Percentiles rank a stretch among this genome's conserved stretches.
Conservation (phyloP, 92 coral and sea anemone genomes). For the Heliopora coerulea region DNA sequence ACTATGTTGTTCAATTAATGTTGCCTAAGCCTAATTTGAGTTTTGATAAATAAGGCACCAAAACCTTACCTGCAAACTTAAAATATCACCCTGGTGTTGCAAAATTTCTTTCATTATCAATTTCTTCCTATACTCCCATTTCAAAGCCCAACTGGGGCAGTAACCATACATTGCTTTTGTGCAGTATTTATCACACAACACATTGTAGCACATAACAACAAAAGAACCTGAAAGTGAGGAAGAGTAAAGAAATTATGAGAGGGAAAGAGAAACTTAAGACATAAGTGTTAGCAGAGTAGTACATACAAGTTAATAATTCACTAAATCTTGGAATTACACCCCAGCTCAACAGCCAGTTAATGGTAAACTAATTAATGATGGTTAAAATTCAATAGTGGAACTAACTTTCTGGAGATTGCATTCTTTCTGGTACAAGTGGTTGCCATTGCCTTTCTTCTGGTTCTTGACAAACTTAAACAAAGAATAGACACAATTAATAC, state of each 20-base stretch:
- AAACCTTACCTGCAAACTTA: slow-evolving; percentile 81
- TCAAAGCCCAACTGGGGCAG: slow-evolving; percentile 97
- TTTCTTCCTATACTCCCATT: slow-evolving; percentile 93
- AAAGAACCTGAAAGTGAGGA: slow-evolving; percentile 62
- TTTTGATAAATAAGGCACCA: neutral
- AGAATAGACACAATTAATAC: neutral
- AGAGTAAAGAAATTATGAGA: too few relatives aligned
- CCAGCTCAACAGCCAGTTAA: too few relatives aligned
- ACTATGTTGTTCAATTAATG: too few relatives aligned
- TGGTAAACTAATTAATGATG: neutral
- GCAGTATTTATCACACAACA: slow-evolving; percentile 94
- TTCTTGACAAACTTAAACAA: slow-evolving; percentile 68
- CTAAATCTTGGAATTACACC: too few relatives aligned
- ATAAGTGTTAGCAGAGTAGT: too few relatives aligned
- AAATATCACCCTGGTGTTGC: slow-evolving; percentile 92
- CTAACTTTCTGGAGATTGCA: slow-evolving; percentile 53
- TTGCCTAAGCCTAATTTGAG: too few relatives aligned
- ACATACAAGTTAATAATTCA: too few relatives aligned
- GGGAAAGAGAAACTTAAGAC: too few relatives aligned
- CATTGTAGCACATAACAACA: slow-evolving; percentile 97
- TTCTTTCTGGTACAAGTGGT: slow-evolving; percentile 65
- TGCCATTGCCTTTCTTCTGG: slow-evolving; percentile 97
- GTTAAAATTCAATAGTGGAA: neutral
- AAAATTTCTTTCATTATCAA: slow-evolving; percentile 89
- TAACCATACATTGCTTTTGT: slow-evolving; percentile 90